These are phyloP conservation scores for Hoplodrina ambigua DNA, from an alignment of 2,888 invertebrate genomes.

Conservation along the genomic window DNA sequence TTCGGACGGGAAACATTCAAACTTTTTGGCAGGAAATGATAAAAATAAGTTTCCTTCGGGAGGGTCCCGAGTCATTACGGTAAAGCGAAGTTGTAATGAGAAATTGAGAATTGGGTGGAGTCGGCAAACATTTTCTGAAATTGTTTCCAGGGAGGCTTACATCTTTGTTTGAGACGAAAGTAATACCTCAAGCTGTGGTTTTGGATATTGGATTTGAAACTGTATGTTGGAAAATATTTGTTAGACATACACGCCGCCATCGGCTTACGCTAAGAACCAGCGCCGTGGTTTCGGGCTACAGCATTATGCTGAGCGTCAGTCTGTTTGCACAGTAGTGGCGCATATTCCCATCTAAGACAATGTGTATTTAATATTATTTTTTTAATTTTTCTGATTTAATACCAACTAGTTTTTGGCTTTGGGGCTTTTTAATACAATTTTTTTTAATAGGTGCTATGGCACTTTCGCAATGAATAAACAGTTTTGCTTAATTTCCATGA, in stretches of 20 bases:
- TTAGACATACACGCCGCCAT: background rate
- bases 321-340: no score
- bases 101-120: slow-evolving; percentile 57
- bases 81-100: slow-evolving; percentile 56
- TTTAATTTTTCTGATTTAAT: no score
- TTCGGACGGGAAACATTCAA: slow-evolving; percentile 50
- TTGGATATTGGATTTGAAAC: slow-evolving; percentile 15
- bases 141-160: slow-evolving; percentile 45
- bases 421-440: no score
- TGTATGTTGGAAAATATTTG: background rate
- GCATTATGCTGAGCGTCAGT: no score
- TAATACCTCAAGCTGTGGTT: slow-evolving; percentile 24
- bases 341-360: no score
- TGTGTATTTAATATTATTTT: no score
- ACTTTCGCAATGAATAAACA: no score
- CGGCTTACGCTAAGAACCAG: no score
- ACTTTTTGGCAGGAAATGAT: slow-evolving; percentile 57
- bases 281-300: no score
- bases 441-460: no score
- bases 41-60: slow-evolving; percentile 48
- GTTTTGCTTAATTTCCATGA: no score
- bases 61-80: slow-evolving; percentile 50
- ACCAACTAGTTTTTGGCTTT: no score
- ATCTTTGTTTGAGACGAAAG: slow-evolving; percentile 31
- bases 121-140: slow-evolving; percentile 40